Conservation (phyloP, 2,797 vertebrate genomes). For the Sitta carolinensis region DNA sequence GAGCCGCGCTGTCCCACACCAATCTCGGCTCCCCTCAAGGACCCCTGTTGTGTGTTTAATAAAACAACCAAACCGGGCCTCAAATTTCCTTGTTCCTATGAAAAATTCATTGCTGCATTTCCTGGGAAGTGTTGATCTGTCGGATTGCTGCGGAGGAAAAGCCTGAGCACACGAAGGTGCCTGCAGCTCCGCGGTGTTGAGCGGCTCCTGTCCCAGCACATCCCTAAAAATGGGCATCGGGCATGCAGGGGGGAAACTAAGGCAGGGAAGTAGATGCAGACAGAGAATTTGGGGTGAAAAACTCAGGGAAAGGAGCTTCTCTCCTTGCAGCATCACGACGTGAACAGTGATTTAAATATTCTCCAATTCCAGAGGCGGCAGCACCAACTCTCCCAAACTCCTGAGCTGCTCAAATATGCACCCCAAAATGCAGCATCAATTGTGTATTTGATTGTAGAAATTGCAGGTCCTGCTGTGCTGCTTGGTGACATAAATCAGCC, state of each 20-base stretch:
- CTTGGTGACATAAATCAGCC: conserved; percentile 61
- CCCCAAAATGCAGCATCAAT: conserved; percentile 24
- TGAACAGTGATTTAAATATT: background rate
- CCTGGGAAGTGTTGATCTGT: background rate
- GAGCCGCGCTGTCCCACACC: background rate
- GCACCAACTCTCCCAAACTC: background rate
- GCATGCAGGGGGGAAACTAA: background rate
- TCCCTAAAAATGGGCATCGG: fast-evolving
- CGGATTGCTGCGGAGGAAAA: background rate
- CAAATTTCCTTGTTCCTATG: conserved; percentile 58
- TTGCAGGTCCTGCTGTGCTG: conserved; percentile 57
- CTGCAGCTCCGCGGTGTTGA: background rate
- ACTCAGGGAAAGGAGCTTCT: background rate
- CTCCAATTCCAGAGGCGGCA: background rate
- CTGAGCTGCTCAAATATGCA: conserved; percentile 13
- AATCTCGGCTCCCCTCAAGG: conserved; percentile 28
- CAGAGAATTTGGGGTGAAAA: background rate
- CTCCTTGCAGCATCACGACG: fast-evolving
- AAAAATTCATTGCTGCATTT: conserved; percentile 61
- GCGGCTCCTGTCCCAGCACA: fast-evolving
- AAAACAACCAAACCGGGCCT: conserved; percentile 58
- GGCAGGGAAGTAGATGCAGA: background rate
- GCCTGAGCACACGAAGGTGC: background rate
- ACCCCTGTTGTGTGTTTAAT: conserved; percentile 62
- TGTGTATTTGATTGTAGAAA: conserved; percentile 59